Base-by-base conservation (phyloP, 2,113 vertebrate genomes). In the Dicrurus megarhynchus region DNA sequence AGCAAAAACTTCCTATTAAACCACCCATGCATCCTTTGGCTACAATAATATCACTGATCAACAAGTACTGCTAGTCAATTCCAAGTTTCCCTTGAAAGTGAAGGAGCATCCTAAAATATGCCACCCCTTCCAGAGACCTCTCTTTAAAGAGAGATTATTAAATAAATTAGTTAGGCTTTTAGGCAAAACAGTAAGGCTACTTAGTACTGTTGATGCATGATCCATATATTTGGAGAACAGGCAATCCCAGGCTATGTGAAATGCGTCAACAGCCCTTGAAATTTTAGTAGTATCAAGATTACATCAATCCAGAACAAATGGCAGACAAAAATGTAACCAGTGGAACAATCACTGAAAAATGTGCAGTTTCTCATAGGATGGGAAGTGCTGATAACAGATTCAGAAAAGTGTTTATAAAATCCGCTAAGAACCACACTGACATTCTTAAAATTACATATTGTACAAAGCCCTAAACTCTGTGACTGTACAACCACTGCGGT, bases 151-250 rank as follows among this genome's bases (percentile, higher is more conserved):
- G 96, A 95, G 95, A 94, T n/a, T 63, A 67, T 60, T 71, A 59
- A 95, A 96, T 96, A 95, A 96, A 92, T 96, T 89, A 96, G 76
- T 89, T 95, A 91, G 90, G 95, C 90, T 94, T 97, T 93, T 94
- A 96, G 94, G 94, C 94, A 93, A 83, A 95, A 97, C 91, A 95
- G 93, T 96, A 96, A 96, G 96, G 95, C 96, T 97, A 96, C 94
- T 70, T 86, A 84, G 94, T 95, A 96, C 96, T 96, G 96, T 95
- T 87, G 95, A 96, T 96, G 93, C 95, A 96, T 30, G 95, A 96
- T 96, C 93, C 96, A 92, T 95, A 82, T 26, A 95, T 96, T 96
- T 92, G 96, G 92, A 86, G 81, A 95, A 95, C 92, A 93, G 92
- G 93, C 95, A 95, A 96, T 92, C 92, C 90, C 46, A 95, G 87